Evolutionary conservation across 2,888 invertebrate species (phyloP).

Genomic region (Ceriagrion tenellum): DNA sequence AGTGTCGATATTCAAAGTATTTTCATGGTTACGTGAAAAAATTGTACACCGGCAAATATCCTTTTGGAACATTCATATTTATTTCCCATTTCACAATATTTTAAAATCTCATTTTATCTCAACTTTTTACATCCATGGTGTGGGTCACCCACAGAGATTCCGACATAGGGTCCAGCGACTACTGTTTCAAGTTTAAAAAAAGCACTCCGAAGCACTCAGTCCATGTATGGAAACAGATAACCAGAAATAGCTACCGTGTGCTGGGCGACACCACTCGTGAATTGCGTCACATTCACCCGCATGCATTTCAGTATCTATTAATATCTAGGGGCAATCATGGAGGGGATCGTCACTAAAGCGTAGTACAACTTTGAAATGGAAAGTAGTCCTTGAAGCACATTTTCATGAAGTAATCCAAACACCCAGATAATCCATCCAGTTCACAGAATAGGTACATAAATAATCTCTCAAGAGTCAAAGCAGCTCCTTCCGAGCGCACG

Average conservation of each 20-base stretch:
- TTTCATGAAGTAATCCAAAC: background rate
- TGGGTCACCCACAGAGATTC: background rate
- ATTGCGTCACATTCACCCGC: constrained; percentile 54
- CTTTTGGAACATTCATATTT: background rate
- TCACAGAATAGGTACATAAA: background rate
- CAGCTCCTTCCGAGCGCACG: background rate
- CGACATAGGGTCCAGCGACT: background rate
- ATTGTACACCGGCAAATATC: background rate
- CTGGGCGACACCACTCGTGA: constrained; percentile 27
- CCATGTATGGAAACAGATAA: constrained; percentile 33
- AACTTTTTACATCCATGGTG: background rate
- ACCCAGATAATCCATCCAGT: background rate
- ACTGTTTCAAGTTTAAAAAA: constrained; percentile 27
- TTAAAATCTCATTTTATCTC: background rate
- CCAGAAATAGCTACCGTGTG: constrained; percentile 46
- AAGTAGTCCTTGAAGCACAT: background rate
- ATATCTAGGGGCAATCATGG: background rate
- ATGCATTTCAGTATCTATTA: background rate
- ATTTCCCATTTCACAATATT: background rate
- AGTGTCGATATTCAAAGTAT: too few species aligned
- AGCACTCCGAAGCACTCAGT: constrained; percentile 50
- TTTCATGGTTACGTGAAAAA: background rate
- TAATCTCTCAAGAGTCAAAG: background rate
- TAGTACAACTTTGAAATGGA: background rate
- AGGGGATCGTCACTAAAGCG: background rate